phyloP scores from a whole-genome alignment of 2,888 invertebrate species.

The Perizoma affinitatum region DNA sequence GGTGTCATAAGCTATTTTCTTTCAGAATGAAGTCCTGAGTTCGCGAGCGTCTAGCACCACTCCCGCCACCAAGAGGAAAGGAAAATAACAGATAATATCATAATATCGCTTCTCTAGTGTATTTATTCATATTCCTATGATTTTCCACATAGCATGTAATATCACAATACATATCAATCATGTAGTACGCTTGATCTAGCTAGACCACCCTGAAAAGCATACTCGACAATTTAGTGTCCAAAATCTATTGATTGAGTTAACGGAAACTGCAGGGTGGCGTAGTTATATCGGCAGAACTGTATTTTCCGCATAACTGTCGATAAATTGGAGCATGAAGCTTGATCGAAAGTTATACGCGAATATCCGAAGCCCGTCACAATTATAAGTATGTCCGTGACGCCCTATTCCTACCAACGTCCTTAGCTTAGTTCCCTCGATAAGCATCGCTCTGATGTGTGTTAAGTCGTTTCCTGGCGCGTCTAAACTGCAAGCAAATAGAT shows the following conservation, averaged over 20 bases:
- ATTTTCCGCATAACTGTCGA: constrained; percentile 38
- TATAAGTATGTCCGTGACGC: constrained; percentile 54
- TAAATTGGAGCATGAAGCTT: constrained; percentile 13
- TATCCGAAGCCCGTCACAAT: constrained; percentile 54
- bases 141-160: constrained; percentile 80
- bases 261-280: background rate
- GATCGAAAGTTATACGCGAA: constrained; percentile 58
- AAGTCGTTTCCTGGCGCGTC: constrained; percentile 1
- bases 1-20: background rate
- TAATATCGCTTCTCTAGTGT: constrained; percentile 72
- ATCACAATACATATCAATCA: constrained; percentile 81
- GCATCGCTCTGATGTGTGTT: constrained; percentile 45
- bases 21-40: constrained; percentile 61
- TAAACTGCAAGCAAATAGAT: no score
- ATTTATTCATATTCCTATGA: constrained; percentile 75
- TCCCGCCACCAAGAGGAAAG: constrained; percentile 79
- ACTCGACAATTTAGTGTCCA: no score
- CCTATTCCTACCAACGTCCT: constrained; percentile 50
- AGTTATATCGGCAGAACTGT: background rate
- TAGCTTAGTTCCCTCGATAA: constrained; percentile 43
- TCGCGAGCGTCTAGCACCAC: constrained; percentile 73
- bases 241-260: no score
- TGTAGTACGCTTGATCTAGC: constrained; percentile 56
- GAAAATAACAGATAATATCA: constrained; percentile 76
- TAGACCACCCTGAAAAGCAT: constrained; percentile 21